Conservation (phyloP, 1,140 invertebrate species). For the Pseudomyrmex flavicornis region DNA sequence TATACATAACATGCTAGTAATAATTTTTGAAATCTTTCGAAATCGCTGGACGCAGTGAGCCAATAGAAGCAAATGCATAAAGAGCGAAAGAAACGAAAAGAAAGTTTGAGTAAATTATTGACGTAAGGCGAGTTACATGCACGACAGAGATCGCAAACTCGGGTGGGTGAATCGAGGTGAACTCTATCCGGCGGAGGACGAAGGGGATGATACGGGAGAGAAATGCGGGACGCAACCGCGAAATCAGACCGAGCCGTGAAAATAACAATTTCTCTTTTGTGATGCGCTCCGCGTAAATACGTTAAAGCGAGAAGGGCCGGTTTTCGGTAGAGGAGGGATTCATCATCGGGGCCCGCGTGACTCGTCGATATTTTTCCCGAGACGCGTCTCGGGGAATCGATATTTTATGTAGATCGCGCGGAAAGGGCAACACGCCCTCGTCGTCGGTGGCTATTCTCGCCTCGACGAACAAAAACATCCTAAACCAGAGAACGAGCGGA, state of each 20-base stretch:
- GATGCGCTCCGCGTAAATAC: slow-evolving; percentile 58
- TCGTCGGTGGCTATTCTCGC: slow-evolving; percentile 71
- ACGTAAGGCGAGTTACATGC: neutral
- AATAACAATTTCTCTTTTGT: slow-evolving; percentile 81
- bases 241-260: slow-evolving; percentile 79
- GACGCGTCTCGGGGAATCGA: slow-evolving; percentile 68
- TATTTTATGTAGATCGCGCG: slow-evolving; percentile 81
- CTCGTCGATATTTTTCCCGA: slow-evolving; percentile 76
- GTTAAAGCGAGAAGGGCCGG: slow-evolving; percentile 71
- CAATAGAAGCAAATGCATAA: slow-evolving; percentile 5
- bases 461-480: slow-evolving; percentile 69
- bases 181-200: neutral
- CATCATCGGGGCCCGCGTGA: slow-evolving; percentile 73
- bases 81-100: neutral
- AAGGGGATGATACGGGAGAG: slow-evolving; percentile 28
- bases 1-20: no score
- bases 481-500: slow-evolving; percentile 40
- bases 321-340: slow-evolving; percentile 52
- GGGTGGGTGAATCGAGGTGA: slow-evolving; percentile 43
- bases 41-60: slow-evolving; percentile 2
- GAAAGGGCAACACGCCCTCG: slow-evolving; percentile 74
- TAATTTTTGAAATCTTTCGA: neutral
- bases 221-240: slow-evolving; percentile 76
- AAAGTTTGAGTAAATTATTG: slow-evolving; percentile 35
- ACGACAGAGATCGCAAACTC: slow-evolving; percentile 38